phyloP scores from a whole-genome alignment of 2,888 invertebrate species.

The Phaonia tiefii region DNA sequence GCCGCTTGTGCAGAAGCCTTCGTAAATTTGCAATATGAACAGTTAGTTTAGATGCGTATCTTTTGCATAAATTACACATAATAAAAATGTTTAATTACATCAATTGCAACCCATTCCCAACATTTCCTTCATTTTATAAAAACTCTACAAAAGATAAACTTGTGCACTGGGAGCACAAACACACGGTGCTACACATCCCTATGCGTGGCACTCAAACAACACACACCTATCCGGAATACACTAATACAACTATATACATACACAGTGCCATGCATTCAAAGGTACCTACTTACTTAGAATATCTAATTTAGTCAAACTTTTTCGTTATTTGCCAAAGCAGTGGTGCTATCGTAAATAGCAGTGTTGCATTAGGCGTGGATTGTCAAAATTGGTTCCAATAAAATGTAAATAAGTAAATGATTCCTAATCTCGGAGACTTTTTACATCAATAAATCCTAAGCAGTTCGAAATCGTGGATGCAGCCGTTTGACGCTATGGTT shows the following conservation, averaged over 20 bases:
- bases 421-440: too few species aligned
- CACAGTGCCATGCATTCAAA: background rate
- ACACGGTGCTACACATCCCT: background rate
- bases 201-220: background rate
- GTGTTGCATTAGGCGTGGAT: too few species aligned
- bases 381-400: too few species aligned
- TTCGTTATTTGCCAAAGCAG: constrained; percentile 32
- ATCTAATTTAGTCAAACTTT: constrained; percentile 53
- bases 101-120: constrained; percentile 66
- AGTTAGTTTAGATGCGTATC: constrained; percentile 61
- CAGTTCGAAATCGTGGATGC: too few species aligned
- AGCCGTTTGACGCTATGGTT: too few species aligned
- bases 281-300: constrained; percentile 42
- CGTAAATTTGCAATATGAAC: too few species aligned
- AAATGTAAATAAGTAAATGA: too few species aligned
- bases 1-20: too few species aligned
- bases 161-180: background rate
- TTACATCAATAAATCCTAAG: too few species aligned
- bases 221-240: too few species aligned
- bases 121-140: constrained; percentile 41
- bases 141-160: constrained; percentile 51
- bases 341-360: background rate
- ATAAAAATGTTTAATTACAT: constrained; percentile 71
- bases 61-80: constrained; percentile 64
- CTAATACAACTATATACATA: too few species aligned